Evolutionary conservation across 2,797 vertebrate species (phyloP).

Genomic region (Gymnopithys bicolor): DNA sequence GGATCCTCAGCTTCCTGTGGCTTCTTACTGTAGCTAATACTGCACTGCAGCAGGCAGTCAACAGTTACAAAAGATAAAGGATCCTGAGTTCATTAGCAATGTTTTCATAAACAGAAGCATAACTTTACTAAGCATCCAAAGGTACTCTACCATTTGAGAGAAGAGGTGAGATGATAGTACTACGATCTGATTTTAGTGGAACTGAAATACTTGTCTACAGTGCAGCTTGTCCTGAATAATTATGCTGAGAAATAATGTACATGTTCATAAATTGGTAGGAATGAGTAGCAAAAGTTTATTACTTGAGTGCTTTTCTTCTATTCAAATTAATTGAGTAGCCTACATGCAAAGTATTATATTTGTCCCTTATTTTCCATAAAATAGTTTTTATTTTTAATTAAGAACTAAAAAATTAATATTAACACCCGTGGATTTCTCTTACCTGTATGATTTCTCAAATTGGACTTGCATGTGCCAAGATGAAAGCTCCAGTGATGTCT

Average conservation of each 20-base stretch:
- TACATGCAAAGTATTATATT: background rate
- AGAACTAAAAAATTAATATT: background rate
- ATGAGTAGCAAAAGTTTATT: background rate
- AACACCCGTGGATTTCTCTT: background rate
- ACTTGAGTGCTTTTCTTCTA: background rate
- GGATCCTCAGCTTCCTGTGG: background rate
- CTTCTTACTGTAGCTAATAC: background rate
- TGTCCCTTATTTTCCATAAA: background rate
- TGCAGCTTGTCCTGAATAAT: background rate
- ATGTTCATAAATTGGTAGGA: background rate
- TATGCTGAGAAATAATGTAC: background rate
- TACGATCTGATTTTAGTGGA: background rate
- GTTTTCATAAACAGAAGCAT: background rate
- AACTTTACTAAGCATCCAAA: background rate
- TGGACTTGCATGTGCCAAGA: background rate
- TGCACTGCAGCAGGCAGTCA: background rate
- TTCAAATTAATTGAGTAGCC: background rate
- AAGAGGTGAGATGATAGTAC: background rate
- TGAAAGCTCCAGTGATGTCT: background rate
- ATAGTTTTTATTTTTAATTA: background rate
- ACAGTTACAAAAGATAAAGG: background rate
- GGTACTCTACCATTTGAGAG: background rate
- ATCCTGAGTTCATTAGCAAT: background rate
- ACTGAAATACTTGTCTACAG: fast-evolving
- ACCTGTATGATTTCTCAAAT: background rate